Percentiles rank a stretch among this genome's conserved stretches.
Conservation (phyloP, 2,797 vertebrate genomes). For the Sparus aurata region DNA sequence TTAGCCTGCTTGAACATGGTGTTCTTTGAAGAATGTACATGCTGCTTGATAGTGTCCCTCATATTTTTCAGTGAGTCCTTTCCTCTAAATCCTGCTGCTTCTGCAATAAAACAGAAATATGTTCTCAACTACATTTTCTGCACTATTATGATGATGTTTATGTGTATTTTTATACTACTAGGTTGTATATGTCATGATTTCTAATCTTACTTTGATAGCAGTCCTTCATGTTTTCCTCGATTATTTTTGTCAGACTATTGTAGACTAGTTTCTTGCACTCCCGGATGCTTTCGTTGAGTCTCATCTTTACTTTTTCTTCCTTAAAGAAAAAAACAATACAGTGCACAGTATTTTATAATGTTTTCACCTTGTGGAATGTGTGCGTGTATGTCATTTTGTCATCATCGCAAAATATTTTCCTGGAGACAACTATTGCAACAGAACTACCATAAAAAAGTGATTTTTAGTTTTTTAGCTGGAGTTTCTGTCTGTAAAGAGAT, state of each 20-base stretch:
- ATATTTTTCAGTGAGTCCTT: accelerated
- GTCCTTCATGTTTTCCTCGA: constrained; percentile 29
- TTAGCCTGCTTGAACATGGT: constrained; percentile 48
- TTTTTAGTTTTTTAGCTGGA: no score
- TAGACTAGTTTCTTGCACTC: constrained; percentile 58
- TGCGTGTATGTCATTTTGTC: no score
- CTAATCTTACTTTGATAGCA: constrained; percentile 52
- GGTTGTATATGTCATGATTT: neutral
- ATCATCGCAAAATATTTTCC: no score
- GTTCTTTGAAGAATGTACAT: constrained; percentile 29
- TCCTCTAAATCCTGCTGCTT: neutral
- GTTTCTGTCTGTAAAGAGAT: no score
- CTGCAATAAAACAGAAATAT: constrained; percentile 35
- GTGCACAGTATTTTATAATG: no score
- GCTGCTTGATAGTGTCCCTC: neutral
- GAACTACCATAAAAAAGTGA: no score
- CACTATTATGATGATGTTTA: no score
- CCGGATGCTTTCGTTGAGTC: constrained; percentile 17
- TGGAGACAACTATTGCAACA: no score
- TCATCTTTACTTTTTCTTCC: constrained; percentile 47
- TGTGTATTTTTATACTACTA: neutral
- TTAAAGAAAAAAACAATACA: neutral
- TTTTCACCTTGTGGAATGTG: no score
- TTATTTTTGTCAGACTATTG: constrained; percentile 24
- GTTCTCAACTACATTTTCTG: neutral